Conservation (phyloP, 2,113 vertebrate species). For the Passer domesticus region DNA sequence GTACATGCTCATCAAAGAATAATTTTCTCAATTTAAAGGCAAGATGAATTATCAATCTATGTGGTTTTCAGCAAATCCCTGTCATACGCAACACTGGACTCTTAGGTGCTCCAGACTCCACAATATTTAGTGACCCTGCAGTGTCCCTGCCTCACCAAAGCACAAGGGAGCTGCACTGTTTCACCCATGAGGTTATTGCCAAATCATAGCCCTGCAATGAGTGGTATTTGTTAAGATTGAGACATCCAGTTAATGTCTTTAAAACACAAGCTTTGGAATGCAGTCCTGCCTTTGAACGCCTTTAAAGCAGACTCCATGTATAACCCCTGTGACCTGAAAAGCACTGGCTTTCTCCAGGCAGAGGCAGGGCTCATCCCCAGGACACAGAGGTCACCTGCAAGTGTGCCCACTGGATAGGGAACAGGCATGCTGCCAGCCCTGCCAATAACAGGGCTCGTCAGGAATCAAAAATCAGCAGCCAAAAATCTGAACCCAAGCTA, state of each 20-base stretch:
- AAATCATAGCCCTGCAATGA: neutral
- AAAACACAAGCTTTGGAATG: neutral
- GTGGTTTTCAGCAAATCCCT: neutral
- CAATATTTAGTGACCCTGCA: neutral
- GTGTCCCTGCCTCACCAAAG: neutral
- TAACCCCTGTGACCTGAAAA: neutral
- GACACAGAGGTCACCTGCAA: no score
- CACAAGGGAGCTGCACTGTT: neutral
- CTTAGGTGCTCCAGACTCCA: neutral
- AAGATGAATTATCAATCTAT: neutral
- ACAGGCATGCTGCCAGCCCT: neutral
- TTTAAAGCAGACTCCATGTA: neutral
- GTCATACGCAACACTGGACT: neutral
- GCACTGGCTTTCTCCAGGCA: neutral
- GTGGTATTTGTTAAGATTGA: neutral
- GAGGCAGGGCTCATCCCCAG: neutral
- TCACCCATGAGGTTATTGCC: neutral
- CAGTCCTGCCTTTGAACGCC: neutral
- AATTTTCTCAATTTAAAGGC: neutral
- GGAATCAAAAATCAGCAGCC: neutral
- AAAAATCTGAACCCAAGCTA: neutral
- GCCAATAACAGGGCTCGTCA: fast-evolving
- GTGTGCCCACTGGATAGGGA: fast-evolving
- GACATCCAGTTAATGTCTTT: neutral
- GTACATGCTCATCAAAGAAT: neutral